Conservation (phyloP, 2,888 invertebrate species). For the Myopa tessellatipennis region DNA sequence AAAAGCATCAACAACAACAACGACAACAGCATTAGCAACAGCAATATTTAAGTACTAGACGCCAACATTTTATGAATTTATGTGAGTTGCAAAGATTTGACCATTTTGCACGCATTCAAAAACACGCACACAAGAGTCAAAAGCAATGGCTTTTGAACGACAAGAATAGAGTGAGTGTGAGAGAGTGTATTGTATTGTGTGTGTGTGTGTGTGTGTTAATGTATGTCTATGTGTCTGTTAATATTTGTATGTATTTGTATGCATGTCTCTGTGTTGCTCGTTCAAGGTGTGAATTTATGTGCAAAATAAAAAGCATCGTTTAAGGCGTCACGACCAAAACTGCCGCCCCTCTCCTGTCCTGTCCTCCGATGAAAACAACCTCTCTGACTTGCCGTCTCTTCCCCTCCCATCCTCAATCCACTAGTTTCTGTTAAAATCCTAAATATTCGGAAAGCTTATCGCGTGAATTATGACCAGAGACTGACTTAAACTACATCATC, state of each 20-base stretch:
- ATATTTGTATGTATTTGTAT: neutral
- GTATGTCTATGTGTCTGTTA: neutral
- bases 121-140: neutral
- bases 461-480: constrained; percentile 24
- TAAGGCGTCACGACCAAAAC: constrained; percentile 8
- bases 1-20: neutral
- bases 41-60: neutral
- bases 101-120: constrained; percentile 12
- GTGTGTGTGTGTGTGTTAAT: neutral
- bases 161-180: neutral
- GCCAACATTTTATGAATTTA: constrained; percentile 27
- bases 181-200: neutral
- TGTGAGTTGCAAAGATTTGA: constrained; percentile 19
- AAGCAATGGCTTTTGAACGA: neutral
- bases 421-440: neutral
- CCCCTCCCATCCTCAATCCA: neutral
- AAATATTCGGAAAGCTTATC: constrained; percentile 29
- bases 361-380: neutral
- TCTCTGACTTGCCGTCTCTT: neutral
- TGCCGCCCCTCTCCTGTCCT: neutral
- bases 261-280: neutral
- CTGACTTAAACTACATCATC: too few relatives aligned
- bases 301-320: constrained; percentile 31
- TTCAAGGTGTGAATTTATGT: constrained; percentile 35
- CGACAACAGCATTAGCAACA: neutral